These are phyloP conservation scores for Glareola pratincola DNA, from an alignment of 2,113 vertebrate species.

Conservation along the genomic window DNA sequence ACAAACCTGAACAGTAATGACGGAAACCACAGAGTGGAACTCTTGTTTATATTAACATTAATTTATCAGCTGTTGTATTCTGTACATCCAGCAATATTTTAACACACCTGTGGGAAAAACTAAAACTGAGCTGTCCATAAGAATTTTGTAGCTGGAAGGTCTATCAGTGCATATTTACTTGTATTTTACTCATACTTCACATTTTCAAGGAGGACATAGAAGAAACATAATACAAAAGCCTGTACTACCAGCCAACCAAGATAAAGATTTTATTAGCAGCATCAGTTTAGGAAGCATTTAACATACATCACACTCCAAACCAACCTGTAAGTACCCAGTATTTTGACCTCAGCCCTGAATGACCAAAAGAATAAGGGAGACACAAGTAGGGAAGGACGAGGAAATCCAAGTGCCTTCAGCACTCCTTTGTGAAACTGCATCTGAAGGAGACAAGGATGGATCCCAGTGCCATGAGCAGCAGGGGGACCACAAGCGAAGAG, in stretches of 20 bases:
- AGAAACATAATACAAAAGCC: background rate
- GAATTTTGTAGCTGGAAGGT: background rate
- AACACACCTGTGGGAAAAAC: background rate
- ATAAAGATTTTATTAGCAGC: background rate
- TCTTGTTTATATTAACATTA: background rate
- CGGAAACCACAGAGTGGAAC: background rate
- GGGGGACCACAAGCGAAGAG: background rate
- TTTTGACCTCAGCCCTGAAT: background rate
- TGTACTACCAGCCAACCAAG: background rate
- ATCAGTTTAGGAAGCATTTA: background rate
- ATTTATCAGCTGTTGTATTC: background rate
- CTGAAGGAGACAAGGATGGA: background rate
- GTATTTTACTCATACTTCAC: background rate
- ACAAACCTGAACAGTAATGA: background rate
- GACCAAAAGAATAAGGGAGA: background rate
- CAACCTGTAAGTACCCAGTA: background rate
- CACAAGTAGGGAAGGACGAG: fast-evolving
- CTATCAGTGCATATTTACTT: background rate
- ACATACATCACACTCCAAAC: background rate
- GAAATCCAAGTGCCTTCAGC: background rate
- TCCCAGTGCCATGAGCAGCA: background rate
- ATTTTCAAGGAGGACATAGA: background rate
- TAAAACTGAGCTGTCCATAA: background rate
- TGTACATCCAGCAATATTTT: background rate
- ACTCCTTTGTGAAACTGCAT: background rate